phyloP scores from a whole-genome alignment of 2,797 vertebrate species.

The Parauchenoglanis ngamensis region DNA sequence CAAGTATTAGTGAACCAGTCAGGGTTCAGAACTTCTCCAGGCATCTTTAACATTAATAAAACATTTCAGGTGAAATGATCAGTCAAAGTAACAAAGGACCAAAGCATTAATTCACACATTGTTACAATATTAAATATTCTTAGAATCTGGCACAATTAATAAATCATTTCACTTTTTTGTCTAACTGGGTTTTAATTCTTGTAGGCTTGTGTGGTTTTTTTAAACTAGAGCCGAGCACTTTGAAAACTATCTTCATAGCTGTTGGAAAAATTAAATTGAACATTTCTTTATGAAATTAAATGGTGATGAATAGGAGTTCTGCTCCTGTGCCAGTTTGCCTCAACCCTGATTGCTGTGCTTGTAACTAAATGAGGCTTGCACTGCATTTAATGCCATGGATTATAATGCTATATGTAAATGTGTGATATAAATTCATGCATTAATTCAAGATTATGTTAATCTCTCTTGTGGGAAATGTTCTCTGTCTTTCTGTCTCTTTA shows the following conservation, averaged over 20 bases:
- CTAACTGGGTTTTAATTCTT: not conserved
- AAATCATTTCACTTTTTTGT: not conserved
- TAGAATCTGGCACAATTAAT: not conserved
- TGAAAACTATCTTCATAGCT: not conserved
- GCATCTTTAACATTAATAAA: not conserved
- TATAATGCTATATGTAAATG: slow-evolving; percentile 5
- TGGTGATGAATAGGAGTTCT: not conserved
- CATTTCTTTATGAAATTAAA: not conserved
- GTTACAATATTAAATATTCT: not conserved
- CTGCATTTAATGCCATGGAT: slow-evolving; percentile 49
- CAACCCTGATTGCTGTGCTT: slow-evolving; percentile 47
- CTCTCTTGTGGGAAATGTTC: not conserved
- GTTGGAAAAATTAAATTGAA: not conserved
- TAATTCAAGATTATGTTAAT: not conserved
- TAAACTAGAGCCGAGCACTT: not conserved
- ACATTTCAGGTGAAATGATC: not conserved
- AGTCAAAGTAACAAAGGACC: slow-evolving; percentile 1
- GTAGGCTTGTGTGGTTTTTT: not conserved
- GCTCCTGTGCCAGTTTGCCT: not conserved
- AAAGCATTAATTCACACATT: not conserved
- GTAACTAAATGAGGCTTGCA: slow-evolving; percentile 65
- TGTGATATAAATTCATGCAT: slow-evolving; percentile 13
- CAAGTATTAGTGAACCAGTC: slow-evolving; percentile 28
- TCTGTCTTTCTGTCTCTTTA: not conserved
- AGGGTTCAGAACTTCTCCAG: slow-evolving; percentile 25